These are phyloP conservation scores for Limnephilus rhombicus DNA, from an alignment of 2,888 invertebrate species.

Conservation along the genomic window DNA sequence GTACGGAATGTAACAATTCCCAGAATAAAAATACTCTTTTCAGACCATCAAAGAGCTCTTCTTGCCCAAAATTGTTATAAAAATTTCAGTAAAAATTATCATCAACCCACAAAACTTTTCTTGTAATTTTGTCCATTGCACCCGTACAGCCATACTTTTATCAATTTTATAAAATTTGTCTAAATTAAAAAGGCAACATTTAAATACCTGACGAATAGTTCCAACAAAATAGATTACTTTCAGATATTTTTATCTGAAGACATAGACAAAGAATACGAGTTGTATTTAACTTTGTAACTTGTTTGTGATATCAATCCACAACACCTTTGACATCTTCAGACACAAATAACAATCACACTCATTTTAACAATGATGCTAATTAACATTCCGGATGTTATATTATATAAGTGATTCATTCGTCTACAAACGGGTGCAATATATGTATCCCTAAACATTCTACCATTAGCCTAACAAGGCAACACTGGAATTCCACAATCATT, in stretches of 20 bases:
- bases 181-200: background rate
- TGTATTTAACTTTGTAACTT: background rate
- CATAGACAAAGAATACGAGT: background rate
- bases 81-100: conserved; percentile 7
- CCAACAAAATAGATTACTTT: background rate
- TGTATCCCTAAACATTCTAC: conserved; percentile 21
- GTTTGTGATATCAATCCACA: background rate
- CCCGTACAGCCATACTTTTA: background rate
- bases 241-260: background rate
- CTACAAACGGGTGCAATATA: background rate
- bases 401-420: background rate
- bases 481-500: conserved; percentile 4
- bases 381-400: background rate
- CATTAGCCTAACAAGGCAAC: conserved; percentile 56
- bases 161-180: background rate
- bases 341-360: background rate
- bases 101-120: background rate
- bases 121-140: background rate
- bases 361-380: background rate
- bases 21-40: conserved; percentile 27
- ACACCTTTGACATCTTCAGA: background rate
- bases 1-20: conserved; percentile 32
- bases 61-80: background rate
- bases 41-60: conserved; percentile 14
- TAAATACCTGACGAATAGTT: background rate